Evolutionary conservation across 2,113 vertebrate genomes (phyloP), one percentile per base, ranked within the genome.

Genomic region (Ptilorrhoa leucosticta): DNA sequence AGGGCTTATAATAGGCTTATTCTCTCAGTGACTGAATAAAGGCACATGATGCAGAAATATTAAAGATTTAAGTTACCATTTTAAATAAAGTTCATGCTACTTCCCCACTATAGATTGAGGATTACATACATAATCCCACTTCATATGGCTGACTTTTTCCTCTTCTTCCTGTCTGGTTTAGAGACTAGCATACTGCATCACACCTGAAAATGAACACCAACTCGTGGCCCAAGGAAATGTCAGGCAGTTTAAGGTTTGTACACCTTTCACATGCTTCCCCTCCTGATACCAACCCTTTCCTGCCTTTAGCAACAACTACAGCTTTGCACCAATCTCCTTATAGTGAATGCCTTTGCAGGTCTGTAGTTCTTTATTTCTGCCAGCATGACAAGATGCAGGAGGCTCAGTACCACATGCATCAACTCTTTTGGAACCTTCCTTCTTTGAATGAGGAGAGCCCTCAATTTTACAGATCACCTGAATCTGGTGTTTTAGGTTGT

Each of bases 141-240:
- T 88, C 54, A 57, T 68, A 87, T 79, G 75, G 72, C 72, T 93
- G 95, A 87, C 72, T 70, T 82, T 80, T 75, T 68, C 22, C 26
- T 65, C 58, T 85, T 76, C 51, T 93, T 90, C n/a, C 48, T 5
- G 24, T 83, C 56, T 87, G 75, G 91, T 98, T 66, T 98, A 99
- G 99, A 99, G 98, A 89, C 98, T 99, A 97, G 99, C 99, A 23
- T 99, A 99, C 60, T 99, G 99, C 96, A 98, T 99, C 97, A 99
- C 99, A 28, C 99, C 99, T 15, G 98, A 99, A 96, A 98, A 99
- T 5, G 99, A 99, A 90, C 98, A 99, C 84, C 99, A 99, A 89
- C 96, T 99, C 83, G 99, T 99, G 96, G 98, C 98, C 64, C 98
- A 99, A 95, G 99, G 99, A 92, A 98, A 99, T 9, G 50, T 99